Conservation (phyloP, 2,888 invertebrate species). For the Leptopilina myrica region DNA sequence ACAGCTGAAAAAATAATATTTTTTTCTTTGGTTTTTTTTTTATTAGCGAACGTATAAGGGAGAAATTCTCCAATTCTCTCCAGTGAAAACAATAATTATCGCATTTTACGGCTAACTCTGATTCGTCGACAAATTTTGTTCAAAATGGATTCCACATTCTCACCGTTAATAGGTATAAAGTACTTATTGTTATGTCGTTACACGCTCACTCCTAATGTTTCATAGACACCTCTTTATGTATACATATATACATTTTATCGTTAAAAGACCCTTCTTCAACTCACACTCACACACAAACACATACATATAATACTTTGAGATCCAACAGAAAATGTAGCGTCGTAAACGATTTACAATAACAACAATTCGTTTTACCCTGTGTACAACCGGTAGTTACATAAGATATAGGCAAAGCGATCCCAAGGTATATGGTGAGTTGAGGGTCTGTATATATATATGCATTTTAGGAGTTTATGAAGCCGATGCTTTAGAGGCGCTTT, state of each 20-base stretch:
- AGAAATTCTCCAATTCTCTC: neutral
- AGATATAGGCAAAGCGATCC: constrained; percentile 26
- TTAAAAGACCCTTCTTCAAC: neutral
- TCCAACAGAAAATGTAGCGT: constrained; percentile 11
- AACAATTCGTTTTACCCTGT: constrained; percentile 50
- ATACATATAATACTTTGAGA: neutral
- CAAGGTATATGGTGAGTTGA: constrained; percentile 7
- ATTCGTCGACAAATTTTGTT: constrained; percentile 21
- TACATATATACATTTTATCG: neutral
- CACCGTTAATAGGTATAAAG: constrained; percentile 35
- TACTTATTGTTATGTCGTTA: constrained; percentile 37
- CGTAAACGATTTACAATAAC: constrained; percentile 41
- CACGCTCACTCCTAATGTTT: constrained; percentile 39
- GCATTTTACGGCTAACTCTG: neutral
- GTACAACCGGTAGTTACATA: constrained; percentile 47
- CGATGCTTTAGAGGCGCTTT: constrained; percentile 40
- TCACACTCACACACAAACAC: neutral
- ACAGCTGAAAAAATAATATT: too few relatives aligned
- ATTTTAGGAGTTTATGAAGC: constrained; percentile 33
- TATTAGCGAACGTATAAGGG: neutral
- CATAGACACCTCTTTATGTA: constrained; percentile 26
- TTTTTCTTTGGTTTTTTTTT: too few relatives aligned
- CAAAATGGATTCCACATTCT: constrained; percentile 25
- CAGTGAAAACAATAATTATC: constrained; percentile 24
- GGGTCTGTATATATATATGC: constrained; percentile 22